Percentiles rank a stretch among this genome's conserved stretches.
Evolutionary conservation across 1,140 invertebrate genomes (phyloP).

Genomic region (Acromyrmex charruanus): DNA sequence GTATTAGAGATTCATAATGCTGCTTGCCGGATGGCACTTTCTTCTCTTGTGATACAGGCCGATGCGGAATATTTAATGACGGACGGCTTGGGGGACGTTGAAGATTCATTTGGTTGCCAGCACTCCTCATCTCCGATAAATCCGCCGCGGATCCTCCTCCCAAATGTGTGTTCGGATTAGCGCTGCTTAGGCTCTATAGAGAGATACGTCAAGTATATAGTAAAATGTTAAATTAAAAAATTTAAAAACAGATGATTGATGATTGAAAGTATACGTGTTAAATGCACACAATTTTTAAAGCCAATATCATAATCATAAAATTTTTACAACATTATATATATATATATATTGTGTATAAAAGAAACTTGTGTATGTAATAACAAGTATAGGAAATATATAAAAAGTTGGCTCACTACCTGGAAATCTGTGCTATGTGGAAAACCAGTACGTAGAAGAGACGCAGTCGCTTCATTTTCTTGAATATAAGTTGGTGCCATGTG

Average conservation of each 20-base stretch:
- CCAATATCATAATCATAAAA: too few species aligned
- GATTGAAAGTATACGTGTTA: too few species aligned
- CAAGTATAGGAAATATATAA: neutral
- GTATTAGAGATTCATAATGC: conserved; percentile 80
- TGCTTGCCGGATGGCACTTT: conserved; percentile 81
- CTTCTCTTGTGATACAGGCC: conserved; percentile 82
- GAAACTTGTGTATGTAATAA: neutral
- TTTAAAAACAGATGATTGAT: neutral
- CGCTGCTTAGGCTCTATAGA: conserved; percentile 77
- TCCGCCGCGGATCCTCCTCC: conserved; percentile 79
- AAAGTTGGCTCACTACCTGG: conserved; percentile 75
- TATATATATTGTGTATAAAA: too few species aligned
- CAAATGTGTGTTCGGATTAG: conserved; percentile 81
- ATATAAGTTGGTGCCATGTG: conserved; percentile 83
- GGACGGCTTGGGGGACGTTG: conserved; percentile 85
- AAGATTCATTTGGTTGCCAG: conserved; percentile 83
- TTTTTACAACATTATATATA: too few species aligned
- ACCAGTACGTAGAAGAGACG: conserved; percentile 81
- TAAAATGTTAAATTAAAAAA: conserved; percentile 31
- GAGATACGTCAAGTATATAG: neutral
- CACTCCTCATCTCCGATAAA: conserved; percentile 80
- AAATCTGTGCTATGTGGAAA: conserved; percentile 83
- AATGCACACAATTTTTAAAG: too few species aligned
- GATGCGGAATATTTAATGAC: conserved; percentile 85
- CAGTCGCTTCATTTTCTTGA: conserved; percentile 83